Evolutionary conservation across 1,140 invertebrate genomes (phyloP), one percentile per base, ranked within the genome.

Genomic region (Schmidtea mediterranea): DNA sequence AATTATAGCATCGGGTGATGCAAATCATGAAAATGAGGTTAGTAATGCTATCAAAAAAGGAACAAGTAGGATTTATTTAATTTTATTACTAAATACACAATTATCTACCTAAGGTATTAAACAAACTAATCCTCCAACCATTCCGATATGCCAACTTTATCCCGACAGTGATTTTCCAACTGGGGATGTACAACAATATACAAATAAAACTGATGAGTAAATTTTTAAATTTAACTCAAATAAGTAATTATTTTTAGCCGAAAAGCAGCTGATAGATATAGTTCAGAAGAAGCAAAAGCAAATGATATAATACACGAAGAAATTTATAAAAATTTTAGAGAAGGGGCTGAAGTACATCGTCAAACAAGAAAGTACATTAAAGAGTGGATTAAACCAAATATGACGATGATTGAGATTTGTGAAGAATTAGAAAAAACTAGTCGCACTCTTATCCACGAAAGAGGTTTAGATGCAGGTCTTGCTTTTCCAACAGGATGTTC

Each of bases 401-500:
- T 94, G 84, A 86, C 77, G 0, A 95, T 97, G 87, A 89, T 95
- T 58, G 76, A 97, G 61, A 95, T 98, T 53, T 94, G 86, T 70
- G 72, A 59, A 61, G 56, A 54, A 1, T 49, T 98, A 19, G 92
- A 98, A 68, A 75, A 75, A 10, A 84, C 77, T 16, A 79, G 86
- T 2, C 73, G 92, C 15, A 77, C 76, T 57, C 66, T 95, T 43
- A 95, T 98, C 55, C 78, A 76, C 36, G 90, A 97, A 66, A 80
- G 92, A 62, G 89, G 87, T 10, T 65, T 98, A 0, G 77, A 90
- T 56, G 84, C 90, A 21, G 92, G 92, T 2, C 66, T 98, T 26
- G 92, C 90, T 16, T 98, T 98, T 65, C 92, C 92, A 9, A 98
- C 92, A 38, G 92, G 92, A 1, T 97, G 90, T 60, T 94, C 86